These are phyloP conservation scores for Drosophila rubida DNA, from an alignment of 2,888 invertebrate species.

Conservation along the genomic window DNA sequence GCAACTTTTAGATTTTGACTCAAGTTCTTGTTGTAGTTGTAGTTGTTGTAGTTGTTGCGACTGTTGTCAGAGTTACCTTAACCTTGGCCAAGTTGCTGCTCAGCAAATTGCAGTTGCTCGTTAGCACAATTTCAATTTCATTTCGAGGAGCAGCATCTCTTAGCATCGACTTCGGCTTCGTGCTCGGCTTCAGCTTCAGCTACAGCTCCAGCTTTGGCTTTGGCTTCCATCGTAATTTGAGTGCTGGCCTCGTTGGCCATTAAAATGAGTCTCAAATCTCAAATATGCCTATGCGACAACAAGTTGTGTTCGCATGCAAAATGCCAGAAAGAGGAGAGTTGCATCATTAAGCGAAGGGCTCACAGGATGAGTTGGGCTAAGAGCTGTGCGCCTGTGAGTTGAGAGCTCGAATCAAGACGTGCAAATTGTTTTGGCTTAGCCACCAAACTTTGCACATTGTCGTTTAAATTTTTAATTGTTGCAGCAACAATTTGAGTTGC, in stretches of 20 bases:
- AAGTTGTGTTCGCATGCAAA: conserved; percentile 10
- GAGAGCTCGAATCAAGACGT: conserved; percentile 27
- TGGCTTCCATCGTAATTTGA: conserved; percentile 43
- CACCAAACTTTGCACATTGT: conserved; percentile 50
- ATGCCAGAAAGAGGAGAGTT: conserved; percentile 13
- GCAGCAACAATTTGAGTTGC: conserved; percentile 34
- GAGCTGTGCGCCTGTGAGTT: conserved; percentile 5
- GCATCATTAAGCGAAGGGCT: conserved; percentile 52
- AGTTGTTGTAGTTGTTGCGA: conserved; percentile 5
- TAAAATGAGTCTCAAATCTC: conserved; percentile 44
- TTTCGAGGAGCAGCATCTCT: conserved; percentile 6
- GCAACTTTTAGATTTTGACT: conserved; percentile 11
- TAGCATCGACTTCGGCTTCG: no score
- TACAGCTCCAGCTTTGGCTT: conserved; percentile 5
- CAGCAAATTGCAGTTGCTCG: conserved; percentile 32
- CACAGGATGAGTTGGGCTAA: conserved; percentile 7
- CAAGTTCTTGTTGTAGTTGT: conserved; percentile 7
- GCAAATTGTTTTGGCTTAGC: conserved; percentile 41
- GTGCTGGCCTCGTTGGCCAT: conserved; percentile 45
- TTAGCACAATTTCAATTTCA: conserved; percentile 35
- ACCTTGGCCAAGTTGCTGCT: conserved; percentile 27
- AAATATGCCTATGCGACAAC: conserved; percentile 33
- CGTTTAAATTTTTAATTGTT: conserved; percentile 57
- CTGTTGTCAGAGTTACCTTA: conserved; percentile 20
- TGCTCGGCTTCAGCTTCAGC: no score